Evolutionary conservation across 2,113 vertebrate species (phyloP).

Genomic region (Ceyx cyanopectus): DNA sequence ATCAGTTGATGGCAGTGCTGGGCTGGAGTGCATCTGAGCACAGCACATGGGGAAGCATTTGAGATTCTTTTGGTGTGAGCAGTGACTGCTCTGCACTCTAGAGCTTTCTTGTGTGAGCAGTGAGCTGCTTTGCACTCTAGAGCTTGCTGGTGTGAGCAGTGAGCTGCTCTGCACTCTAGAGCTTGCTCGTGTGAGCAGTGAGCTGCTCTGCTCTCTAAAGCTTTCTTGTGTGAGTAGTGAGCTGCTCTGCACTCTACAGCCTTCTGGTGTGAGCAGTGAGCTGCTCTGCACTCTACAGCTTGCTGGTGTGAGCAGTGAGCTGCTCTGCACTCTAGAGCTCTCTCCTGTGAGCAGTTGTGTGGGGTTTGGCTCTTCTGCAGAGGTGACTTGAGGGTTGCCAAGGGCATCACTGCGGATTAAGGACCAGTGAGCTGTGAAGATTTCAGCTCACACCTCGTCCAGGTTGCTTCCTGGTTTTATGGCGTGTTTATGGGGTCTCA

Average conservation of each 20-base stretch:
- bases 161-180: background rate
- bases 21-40: background rate
- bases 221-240: background rate
- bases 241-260: too few relatives aligned
- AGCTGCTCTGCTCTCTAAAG: too few relatives aligned
- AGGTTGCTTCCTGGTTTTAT: too few relatives aligned
- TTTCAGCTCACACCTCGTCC: background rate
- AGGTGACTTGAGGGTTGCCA: background rate
- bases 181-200: fast-evolving
- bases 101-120: too few relatives aligned
- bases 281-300: too few relatives aligned
- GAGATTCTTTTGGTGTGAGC: background rate
- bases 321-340: background rate
- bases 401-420: background rate
- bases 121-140: too few relatives aligned
- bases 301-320: background rate
- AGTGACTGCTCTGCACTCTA: too few relatives aligned
- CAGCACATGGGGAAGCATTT: background rate
- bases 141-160: background rate
- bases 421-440: background rate
- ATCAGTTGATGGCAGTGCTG: background rate
- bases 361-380: background rate
- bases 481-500: background rate
- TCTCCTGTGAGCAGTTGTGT: fast-evolving
- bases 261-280: too few relatives aligned